Conservation (phyloP, 2,113 vertebrate species). For the Asarcornis scutulata region DNA sequence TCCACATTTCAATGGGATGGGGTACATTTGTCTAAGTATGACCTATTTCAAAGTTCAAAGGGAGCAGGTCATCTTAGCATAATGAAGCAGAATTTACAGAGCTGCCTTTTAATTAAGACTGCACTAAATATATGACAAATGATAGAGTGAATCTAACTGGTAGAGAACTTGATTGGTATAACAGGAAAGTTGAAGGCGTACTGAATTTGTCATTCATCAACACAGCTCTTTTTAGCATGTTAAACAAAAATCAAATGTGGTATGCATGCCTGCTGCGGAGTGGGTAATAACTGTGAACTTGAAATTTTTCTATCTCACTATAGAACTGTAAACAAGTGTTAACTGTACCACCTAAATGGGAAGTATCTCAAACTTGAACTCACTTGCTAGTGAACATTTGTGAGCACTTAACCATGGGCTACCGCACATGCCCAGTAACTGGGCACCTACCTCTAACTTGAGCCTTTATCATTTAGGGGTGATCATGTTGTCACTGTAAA, state of each 20-base stretch:
- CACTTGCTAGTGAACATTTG: neutral
- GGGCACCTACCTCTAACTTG: neutral
- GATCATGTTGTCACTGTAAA: neutral
- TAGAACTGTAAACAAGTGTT: constrained; percentile 18
- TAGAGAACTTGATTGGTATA: neutral
- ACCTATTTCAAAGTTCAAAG: neutral
- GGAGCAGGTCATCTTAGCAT: neutral
- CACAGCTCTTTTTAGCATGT: neutral
- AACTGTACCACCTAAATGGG: neutral
- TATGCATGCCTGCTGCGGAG: neutral
- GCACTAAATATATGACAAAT: neutral
- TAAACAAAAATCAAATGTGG: neutral
- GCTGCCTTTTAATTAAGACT: neutral
- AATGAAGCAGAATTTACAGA: neutral
- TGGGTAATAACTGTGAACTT: neutral
- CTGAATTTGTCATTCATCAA: neutral
- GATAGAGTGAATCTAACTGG: neutral
- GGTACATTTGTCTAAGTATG: neutral
- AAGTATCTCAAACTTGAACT: neutral
- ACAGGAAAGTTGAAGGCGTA: neutral
- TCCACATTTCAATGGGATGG: neutral
- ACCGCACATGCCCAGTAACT: neutral
- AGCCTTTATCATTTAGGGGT: constrained; percentile 6
- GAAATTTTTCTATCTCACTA: neutral
- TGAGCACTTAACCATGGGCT: neutral